Percentiles rank a stretch among this genome's conserved stretches.
These are phyloP conservation scores for Limnephilus marmoratus DNA, from an alignment of 2,888 invertebrate species.

Conservation along the genomic window DNA sequence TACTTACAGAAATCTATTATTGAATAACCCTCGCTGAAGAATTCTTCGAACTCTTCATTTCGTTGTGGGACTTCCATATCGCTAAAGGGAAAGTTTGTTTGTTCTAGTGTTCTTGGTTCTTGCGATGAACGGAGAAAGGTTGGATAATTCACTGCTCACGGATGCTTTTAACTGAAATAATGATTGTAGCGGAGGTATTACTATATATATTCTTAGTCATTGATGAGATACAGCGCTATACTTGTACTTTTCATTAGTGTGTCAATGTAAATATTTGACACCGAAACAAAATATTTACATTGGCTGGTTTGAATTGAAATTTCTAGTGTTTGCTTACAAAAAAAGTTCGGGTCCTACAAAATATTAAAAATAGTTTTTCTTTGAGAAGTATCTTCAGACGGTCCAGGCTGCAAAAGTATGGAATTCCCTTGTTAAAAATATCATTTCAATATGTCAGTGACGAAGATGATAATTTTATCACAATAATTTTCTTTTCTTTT, in stretches of 20 bases:
- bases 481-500: too few species aligned
- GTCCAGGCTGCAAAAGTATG: background rate
- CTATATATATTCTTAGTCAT: background rate
- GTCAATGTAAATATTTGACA: background rate
- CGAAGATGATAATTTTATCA: background rate
- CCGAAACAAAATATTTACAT: background rate
- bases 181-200: background rate
- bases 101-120: background rate
- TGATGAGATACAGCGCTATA: background rate
- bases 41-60: conserved; percentile 9
- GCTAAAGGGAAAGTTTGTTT: conserved; percentile 41
- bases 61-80: background rate
- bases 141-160: conserved; percentile 30
- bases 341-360: background rate
- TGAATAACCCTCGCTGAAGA: background rate
- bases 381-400: background rate
- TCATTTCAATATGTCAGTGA: background rate
- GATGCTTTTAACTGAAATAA: background rate
- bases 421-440: background rate
- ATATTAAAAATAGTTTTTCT: background rate
- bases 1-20: background rate
- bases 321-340: background rate
- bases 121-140: conserved; percentile 22
- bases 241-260: background rate
- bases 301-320: background rate